Evolutionary conservation across 1,140 invertebrate genomes (phyloP), one percentile per base, ranked within the genome.

Genomic region (Arctopsyche grandis): DNA sequence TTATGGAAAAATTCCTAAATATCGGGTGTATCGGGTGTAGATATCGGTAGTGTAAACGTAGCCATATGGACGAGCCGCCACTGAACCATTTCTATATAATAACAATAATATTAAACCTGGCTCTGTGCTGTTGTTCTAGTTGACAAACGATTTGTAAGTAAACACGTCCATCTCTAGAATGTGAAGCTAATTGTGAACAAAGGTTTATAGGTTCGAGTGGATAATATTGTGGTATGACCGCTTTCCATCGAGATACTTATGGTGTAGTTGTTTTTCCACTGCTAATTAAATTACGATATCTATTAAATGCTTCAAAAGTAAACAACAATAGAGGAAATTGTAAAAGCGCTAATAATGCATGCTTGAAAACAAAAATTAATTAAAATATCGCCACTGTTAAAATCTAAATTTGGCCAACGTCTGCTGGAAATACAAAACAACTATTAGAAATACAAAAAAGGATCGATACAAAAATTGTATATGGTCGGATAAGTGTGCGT

Each of bases 91-190:
- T n/a, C n/a, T n/a, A n/a, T n/a, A n/a, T n/a, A n/a, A 21, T 19
- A 21, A 9, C 26, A 66, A 26, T 12, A 66, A 66, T 21, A 22
- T 38, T 21, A 22, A 60, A 84, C 84, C 95, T 91, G 9, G 97
- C 97, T 84, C 98, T 90, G 84, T 99, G 97, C 85, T 99, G 97
- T 81, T 97, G 94, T 86, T 99, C 97, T 0, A 97, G 98, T 85
- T 99, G 97, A 71, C 92, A 93, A 0, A 97, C 84, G 81, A 99
- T 97, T 84, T 94, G 93, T 69, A 99, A 86, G 78, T 96, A 93
- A 43, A 92, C 91, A 4, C 92, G 91, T 1, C 93, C 93, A 83
- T 94, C 91, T 75, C 91, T 86, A 0, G 93, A 92, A 70, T 90
- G 84, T 82, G 85, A 86, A 46, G 88, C 83, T 9, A 90, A 85